Evolutionary conservation across 2,888 invertebrate genomes (phyloP).

Genomic region (Tolmerus cingulatus): DNA sequence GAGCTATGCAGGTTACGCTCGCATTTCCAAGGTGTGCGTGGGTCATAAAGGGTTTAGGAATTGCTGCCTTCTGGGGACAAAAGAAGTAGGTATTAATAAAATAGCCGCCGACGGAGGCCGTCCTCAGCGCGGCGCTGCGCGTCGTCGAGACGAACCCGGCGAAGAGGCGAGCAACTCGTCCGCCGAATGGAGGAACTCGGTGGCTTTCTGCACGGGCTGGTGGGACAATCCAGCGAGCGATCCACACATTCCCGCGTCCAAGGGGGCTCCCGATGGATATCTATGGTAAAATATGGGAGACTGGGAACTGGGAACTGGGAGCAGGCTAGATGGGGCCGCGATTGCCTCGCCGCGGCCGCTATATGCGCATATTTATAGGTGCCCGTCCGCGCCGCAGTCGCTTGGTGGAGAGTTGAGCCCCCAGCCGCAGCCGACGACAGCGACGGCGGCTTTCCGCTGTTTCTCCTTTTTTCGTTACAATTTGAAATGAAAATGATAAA

Average conservation of each 20-base stretch:
- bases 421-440: not conserved
- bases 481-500: slow-evolving; percentile 31
- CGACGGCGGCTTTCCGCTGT: not conserved
- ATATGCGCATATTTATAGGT: not conserved
- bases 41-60: too few relatives aligned
- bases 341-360: not conserved
- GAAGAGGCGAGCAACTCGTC: not conserved
- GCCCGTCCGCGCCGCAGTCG: not conserved
- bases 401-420: not conserved
- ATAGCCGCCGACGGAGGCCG: not conserved
- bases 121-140: not conserved
- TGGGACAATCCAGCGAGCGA: not conserved
- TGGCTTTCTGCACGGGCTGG: not conserved
- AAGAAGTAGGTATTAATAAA: not conserved
- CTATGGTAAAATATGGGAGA: slow-evolving; percentile 24
- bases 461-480: not conserved
- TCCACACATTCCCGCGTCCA: not conserved
- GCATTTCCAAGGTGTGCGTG: too few relatives aligned
- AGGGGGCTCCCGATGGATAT: slow-evolving; percentile 2
- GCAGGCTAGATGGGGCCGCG: not conserved
- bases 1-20: too few relatives aligned
- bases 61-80: too few relatives aligned
- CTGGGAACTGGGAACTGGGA: not conserved
- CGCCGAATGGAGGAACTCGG: not conserved
- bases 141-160: not conserved